Conservation (phyloP, 2,113 vertebrate species). For the Garra rufa region DNA sequence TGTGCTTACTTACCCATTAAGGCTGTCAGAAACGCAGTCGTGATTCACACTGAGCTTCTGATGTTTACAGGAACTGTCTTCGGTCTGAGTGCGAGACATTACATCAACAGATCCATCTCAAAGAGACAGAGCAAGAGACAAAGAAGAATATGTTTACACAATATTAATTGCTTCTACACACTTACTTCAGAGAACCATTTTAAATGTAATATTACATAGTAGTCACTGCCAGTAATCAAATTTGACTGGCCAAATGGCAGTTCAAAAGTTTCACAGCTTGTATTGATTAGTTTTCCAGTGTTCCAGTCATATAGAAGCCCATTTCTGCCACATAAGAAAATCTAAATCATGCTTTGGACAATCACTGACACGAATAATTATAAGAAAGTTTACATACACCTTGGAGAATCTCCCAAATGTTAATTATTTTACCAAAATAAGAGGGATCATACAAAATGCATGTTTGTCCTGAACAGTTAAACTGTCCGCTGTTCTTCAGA, state of each 20-base stretch:
- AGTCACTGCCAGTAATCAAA: neutral
- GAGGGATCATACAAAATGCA: too few species aligned
- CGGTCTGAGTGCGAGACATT: constrained; percentile 31
- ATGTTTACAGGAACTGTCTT: constrained; percentile 36
- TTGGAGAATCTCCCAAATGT: too few species aligned
- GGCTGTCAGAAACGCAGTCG: constrained; percentile 23
- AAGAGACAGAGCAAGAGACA: constrained; percentile 23
- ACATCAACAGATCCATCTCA: constrained; percentile 24
- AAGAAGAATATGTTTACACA: constrained; percentile 22
- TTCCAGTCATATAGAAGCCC: neutral
- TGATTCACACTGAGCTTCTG: constrained; percentile 17
- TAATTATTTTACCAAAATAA: too few species aligned
- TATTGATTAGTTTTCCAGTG: neutral
- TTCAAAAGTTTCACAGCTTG: neutral
- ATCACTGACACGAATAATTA: neutral
- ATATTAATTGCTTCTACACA: neutral
- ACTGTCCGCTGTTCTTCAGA: too few species aligned
- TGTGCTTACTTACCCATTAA: constrained; percentile 29
- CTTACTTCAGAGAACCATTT: constrained; percentile 31
- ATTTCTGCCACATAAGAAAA: neutral
- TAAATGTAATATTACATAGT: neutral
- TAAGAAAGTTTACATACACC: neutral
- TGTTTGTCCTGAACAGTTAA: too few species aligned
- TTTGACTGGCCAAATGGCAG: neutral
- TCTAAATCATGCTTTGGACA: neutral